A percentile compares a stretch with the other conserved stretches of the same genome.
These are phyloP conservation scores for Branchipolynoe longqiensis DNA, from an alignment of 2,888 invertebrate genomes.

Conservation along the genomic window DNA sequence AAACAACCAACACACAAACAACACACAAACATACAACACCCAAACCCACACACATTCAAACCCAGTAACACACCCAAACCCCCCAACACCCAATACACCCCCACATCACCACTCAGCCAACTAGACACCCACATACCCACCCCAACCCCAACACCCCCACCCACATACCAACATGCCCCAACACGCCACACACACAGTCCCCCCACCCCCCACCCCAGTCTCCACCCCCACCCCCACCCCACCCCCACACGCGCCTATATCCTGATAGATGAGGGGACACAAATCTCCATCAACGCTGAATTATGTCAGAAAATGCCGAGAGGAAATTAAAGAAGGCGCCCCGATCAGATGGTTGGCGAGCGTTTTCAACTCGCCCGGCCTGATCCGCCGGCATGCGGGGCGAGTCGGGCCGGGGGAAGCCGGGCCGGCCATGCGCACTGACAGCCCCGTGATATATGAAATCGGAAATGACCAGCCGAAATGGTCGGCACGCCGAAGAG, in stretches of 20 bases:
- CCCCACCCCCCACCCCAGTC: neutral
- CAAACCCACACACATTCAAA: too few species aligned
- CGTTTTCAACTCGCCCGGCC: constrained; percentile 19
- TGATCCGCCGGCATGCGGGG: neutral
- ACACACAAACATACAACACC: too few species aligned
- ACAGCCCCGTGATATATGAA: constrained; percentile 43
- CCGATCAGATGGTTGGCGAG: constrained; percentile 21
- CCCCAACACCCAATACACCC: too few species aligned
- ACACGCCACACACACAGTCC: neutral
- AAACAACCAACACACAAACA: too few species aligned
- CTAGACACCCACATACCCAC: too few species aligned
- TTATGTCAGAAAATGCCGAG: constrained; percentile 49
- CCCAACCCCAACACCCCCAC: neutral
- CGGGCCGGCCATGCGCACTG: neutral
- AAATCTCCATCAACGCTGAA: constrained; percentile 47
- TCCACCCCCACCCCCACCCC: neutral
- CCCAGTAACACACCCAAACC: neutral
- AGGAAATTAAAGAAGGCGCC: constrained; percentile 42
- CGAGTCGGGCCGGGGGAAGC: neutral
- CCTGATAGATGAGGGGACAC: constrained; percentile 35
- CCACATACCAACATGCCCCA: neutral
- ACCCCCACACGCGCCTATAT: neutral
- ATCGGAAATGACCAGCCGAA: constrained; percentile 48
- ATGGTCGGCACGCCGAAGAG: constrained; percentile 17
- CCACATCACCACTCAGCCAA: too few species aligned